Percentiles rank a stretch among this genome's conserved stretches.
Conservation (phyloP, 2,113 vertebrate species). For the Percopsis transmontana region DNA sequence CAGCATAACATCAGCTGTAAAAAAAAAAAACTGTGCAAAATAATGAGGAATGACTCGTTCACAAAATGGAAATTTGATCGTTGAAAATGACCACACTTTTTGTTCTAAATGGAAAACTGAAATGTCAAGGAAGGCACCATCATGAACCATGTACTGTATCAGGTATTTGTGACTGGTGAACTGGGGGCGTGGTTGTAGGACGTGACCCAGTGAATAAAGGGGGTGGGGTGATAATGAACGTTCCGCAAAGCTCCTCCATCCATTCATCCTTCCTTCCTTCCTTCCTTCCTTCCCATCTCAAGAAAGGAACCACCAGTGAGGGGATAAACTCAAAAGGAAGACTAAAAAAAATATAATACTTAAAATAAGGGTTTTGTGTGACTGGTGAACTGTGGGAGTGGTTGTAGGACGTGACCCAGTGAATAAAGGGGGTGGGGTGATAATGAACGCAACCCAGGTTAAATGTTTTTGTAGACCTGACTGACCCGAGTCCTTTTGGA, state of each 20-base stretch:
- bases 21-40: constrained; percentile 51
- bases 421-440: neutral
- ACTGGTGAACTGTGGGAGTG: neutral
- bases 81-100: constrained; percentile 23
- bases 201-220: neutral
- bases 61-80: constrained; percentile 36
- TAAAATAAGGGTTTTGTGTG: neutral
- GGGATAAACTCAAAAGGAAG: no score
- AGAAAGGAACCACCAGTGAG: no score
- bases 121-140: constrained; percentile 70
- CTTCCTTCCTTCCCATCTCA: no score
- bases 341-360: no score
- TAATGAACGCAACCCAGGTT: no score
- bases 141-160: constrained; percentile 53
- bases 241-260: neutral
- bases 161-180: constrained; percentile 16
- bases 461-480: no score
- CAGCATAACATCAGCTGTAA: constrained; percentile 45
- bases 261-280: no score
- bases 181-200: neutral
- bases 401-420: neutral
- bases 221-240: neutral
- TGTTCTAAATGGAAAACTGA: constrained; percentile 32
- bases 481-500: no score
- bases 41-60: constrained; percentile 46